Evolutionary conservation across 2,888 invertebrate genomes (phyloP), one percentile per base, ranked within the genome.

Genomic region (Ceraclea dissimilis): DNA sequence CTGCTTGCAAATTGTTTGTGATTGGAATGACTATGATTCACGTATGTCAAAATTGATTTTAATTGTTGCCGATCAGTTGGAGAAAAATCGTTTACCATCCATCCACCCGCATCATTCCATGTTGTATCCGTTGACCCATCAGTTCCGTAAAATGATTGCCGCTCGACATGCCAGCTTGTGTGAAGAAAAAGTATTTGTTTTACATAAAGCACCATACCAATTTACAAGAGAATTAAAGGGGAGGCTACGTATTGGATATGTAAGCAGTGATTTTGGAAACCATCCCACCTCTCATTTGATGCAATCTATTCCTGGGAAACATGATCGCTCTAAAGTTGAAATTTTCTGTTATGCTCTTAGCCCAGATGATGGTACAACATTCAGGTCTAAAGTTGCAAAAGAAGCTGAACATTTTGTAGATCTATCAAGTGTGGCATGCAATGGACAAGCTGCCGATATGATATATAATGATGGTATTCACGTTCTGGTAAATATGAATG

Each of bases 71-170:
- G 90, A 96, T 67, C 99, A 99, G 72, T 74, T 98, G 63, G 89
- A 88, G 56, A 92, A 91, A 70, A 96, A 96, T 70, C 85, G 96
- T 62, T 75, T 99, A 62, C 94, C 95, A 4, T 97, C 97, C 1
- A 96, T 99, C 34, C 99, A 99, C 79, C 99, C 99, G 1, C 99
- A 99, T 76, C 99, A 99, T 81, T 96, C 96, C 66, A 98, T 99
- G 93, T 81, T 99, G 57, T 99, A 99, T 78, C 99, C 99, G 16
- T 79, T 99, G 63, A 87, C 92, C 10, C 98, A 98, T 71, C 87
- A 88, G 58, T 89, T 88, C 68, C 84, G 98, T 62, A 94, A 91
- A 75, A 90, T 92, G 60, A 98, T 98, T 65, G 98, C 99, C 13
- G 86, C 89, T 5, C 81, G 94, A 54, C 97, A 99, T 72, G 98